These are phyloP conservation scores for Beris chalybata DNA, from an alignment of 2,888 invertebrate genomes.

Conservation along the genomic window DNA sequence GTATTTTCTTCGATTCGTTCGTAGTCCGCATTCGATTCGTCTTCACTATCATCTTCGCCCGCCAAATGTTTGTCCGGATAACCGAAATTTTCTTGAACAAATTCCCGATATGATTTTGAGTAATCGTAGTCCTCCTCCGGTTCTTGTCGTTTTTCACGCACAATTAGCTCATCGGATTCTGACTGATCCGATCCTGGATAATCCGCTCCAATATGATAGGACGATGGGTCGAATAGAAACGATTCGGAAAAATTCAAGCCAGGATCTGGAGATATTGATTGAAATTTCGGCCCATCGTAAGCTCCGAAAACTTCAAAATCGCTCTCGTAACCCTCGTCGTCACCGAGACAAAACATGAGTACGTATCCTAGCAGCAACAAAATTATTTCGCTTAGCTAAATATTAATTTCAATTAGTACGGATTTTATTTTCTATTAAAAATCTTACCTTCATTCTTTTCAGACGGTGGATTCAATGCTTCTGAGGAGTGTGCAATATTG, in stretches of 20 bases:
- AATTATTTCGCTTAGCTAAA: too few species aligned
- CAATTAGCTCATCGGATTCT: background rate
- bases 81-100: constrained; percentile 36
- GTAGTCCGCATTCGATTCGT: constrained; percentile 50
- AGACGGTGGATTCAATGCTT: too few species aligned
- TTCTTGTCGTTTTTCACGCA: constrained; percentile 14
- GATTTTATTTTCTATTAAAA: too few species aligned
- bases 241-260: constrained; percentile 12
- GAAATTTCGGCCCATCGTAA: background rate
- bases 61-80: background rate
- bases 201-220: too few species aligned
- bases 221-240: background rate
- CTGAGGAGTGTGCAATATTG: too few species aligned
- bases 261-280: constrained; percentile 3
- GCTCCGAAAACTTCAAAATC: constrained; percentile 16
- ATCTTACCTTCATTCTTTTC: too few species aligned
- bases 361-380: too few species aligned
- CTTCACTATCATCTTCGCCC: constrained; percentile 16
- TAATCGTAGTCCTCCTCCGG: constrained; percentile 27
- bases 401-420: too few species aligned
- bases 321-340: background rate
- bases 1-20: constrained; percentile 64
- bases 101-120: constrained; percentile 34
- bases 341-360: background rate
- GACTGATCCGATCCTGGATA: background rate